phyloP scores from a whole-genome alignment of 2,888 invertebrate species.

The Theristus sp. region DNA sequence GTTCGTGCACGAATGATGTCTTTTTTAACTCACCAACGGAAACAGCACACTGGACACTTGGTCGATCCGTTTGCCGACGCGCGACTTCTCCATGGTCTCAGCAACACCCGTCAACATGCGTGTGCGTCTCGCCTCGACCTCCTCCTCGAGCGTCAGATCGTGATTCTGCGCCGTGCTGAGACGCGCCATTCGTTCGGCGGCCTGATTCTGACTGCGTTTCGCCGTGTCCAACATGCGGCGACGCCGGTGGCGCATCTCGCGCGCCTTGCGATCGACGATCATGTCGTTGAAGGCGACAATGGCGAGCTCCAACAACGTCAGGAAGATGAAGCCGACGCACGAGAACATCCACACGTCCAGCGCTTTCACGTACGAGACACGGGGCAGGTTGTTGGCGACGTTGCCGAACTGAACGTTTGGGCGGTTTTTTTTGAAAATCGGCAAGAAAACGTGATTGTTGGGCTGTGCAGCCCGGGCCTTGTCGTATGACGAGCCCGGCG shows the following conservation, averaged over 20 bases:
- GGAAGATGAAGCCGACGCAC: background rate
- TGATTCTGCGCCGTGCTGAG: background rate
- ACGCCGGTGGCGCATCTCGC: background rate
- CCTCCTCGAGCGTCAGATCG: background rate
- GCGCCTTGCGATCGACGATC: background rate
- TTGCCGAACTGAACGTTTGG: conserved; percentile 3
- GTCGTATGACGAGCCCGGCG: background rate
- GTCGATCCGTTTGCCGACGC: background rate
- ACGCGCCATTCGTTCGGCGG: background rate
- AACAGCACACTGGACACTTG: background rate
- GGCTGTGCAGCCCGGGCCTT: background rate
- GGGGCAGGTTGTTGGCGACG: background rate
- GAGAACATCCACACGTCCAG: conserved; percentile 2
- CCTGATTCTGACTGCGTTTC: background rate
- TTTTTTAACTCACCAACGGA: background rate
- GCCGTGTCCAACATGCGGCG: background rate
- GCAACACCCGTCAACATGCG: background rate
- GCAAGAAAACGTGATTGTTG: background rate
- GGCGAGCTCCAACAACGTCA: background rate
- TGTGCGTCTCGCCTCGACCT: background rate
- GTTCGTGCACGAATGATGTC: too few relatives aligned
- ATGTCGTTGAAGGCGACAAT: background rate
- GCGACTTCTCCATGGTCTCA: background rate
- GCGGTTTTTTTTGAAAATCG: too few relatives aligned
- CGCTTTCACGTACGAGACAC: conserved; percentile 1